Evolutionary conservation across 1,140 invertebrate species (phyloP).

Genomic region (Acyrthosiphon pisum): DNA sequence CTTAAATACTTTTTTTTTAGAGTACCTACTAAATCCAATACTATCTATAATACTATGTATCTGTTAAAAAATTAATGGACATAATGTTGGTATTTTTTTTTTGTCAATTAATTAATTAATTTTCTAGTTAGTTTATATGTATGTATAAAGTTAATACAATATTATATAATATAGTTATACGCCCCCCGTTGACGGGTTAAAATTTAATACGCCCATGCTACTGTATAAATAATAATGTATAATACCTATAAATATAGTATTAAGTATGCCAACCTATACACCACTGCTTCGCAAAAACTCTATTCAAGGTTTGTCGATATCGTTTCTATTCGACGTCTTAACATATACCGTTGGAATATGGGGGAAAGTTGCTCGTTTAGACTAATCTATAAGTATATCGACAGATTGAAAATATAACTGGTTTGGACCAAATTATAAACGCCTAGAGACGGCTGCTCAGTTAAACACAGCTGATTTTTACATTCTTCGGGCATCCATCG

Average conservation of each 20-base stretch:
- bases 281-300: not conserved
- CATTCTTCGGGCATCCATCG: not conserved
- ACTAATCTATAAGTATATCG: not conserved
- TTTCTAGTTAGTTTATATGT: not conserved
- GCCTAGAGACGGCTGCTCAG: not conserved
- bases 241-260: no score
- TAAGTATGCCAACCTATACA: no score
- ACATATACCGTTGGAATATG: no score
- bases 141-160: no score
- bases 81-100: not conserved
- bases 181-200: no score
- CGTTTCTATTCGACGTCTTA: no score
- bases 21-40: not conserved
- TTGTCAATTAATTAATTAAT: not conserved
- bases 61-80: no score
- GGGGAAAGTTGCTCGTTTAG: not conserved
- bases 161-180: no score
- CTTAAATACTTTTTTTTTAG: no score
- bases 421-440: not conserved
- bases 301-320: not conserved
- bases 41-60: no score
- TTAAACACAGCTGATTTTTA: not conserved
- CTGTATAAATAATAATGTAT: no score
- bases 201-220: no score
- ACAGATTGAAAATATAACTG: not conserved